Base-by-base conservation (phyloP, 2,113 vertebrate species). In the Melanostigma gelatinosum region DNA sequence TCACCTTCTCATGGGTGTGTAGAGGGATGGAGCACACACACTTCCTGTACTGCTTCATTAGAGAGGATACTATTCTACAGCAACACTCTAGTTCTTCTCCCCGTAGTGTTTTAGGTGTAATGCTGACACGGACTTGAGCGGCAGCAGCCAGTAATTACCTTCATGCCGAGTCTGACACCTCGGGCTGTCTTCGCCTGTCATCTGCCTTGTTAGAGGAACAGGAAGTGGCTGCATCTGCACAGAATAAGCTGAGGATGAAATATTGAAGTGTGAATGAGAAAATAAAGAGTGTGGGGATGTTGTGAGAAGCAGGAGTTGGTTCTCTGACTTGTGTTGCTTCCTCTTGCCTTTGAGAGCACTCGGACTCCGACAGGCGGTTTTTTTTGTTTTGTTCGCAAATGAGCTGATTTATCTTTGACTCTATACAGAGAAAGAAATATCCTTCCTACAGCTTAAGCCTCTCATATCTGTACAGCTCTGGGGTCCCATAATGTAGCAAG, bases 171-270 rank as follows among this genome's bases (percentile, higher is more conserved):
- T 80, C 27, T 73, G 78, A 75, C 72, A 38, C 87, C 64, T 67
- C 46, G 24, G 62, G 70, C 81, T 36, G 10, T 71, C 52, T 54
- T 32, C 0, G 10, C 75, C 70, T 81, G 68, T 84, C 85, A 72
- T 73, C 81, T 80, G 80, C 87, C 89, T 87, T 86, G 87, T 84
- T 83, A 74, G 75, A 80, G 40, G 42, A 78, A 20, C 38, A 62
- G 54, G 12, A 75, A 27, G 60, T 34, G 72, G 79, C n/a, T 71
- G 61, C 13, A 3, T 48, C 60, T 82, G 67, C 32, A 61, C 16
- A 72, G 72, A 78, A 79, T 82, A 73, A 87, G 67, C 75, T 74
- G 70, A 72, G 48, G 63, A 55, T 40, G 0, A 83, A 76, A 75
- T 66, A 75, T 48, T 12, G 29, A 79, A 72, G n/a, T 11, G 24